Base-by-base conservation (phyloP, 2,888 invertebrate species). In the Meteorus colon region DNA sequence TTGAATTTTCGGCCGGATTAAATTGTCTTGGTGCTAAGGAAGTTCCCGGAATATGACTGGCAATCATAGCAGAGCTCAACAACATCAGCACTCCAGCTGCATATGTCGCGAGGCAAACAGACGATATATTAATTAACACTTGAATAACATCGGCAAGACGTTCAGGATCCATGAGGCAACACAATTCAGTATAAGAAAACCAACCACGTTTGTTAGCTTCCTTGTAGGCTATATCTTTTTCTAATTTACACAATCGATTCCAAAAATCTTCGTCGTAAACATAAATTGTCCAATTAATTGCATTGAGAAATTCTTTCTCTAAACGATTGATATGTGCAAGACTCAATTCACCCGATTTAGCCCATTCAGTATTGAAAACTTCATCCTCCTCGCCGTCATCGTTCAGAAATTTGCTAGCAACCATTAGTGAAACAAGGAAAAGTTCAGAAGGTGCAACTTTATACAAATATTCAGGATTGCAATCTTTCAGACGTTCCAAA, bases 391-490 rank as follows among this genome's bases (percentile, higher is more conserved):
- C 96, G 59, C 97, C 97, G 85, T 96, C 96, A 85, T 98, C 97
- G 90, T 98, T 96, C 82, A 97, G 91, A 90, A 97, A 98, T 91
- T 99, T 99, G 85, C 97, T 97, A 73, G 98, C 98, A 84, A 98
- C 95, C 95, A 98, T 96, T 93, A 98, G 92, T 76, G 98, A 97
- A 79, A 98, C 96, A 76, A 99, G 93, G 90, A 98, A 98, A 77
- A 99, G 93, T 89, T 98, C 97, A 41, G 96, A 95, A 37, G 98
- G 97, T 41, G 96, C 94, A 69, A 97, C 94, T 84, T 93, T 91
- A 82, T 94, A 93, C 78, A 98, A 92, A 90, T 97, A 98, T 82
- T 95, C 94, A 0, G 96, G 95, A 91, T 97, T 96, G 84, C 92
- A 92, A 78, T 92, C 91, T 88, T 95, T 94, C 73, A 99, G 92